Evolutionary conservation across 2,113 vertebrate genomes (phyloP).

Genomic region (Ammodytes dubius): DNA sequence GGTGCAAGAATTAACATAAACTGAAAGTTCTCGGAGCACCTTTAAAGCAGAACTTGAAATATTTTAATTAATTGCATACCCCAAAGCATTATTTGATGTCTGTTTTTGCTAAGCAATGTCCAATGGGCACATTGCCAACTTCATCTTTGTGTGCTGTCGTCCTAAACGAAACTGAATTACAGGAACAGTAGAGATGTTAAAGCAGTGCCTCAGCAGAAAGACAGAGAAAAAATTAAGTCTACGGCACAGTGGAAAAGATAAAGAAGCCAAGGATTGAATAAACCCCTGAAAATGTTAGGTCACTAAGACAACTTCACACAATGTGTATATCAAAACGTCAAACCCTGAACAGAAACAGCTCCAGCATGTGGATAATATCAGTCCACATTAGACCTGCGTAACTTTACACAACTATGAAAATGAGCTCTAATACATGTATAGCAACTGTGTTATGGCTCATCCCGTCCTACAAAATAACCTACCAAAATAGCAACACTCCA

Average conservation of each 20-base stretch:
- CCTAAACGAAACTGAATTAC: slow-evolving; percentile 68
- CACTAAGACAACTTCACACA: not conserved
- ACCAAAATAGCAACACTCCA: slow-evolving; percentile 65
- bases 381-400: slow-evolving; percentile 18
- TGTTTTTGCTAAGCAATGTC: slow-evolving; percentile 57
- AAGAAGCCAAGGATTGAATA: slow-evolving; percentile 18
- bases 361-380: not conserved
- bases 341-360: slow-evolving; percentile 27
- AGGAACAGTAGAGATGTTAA: slow-evolving; percentile 47
- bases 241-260: slow-evolving; percentile 22
- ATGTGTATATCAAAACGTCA: slow-evolving; percentile 27
- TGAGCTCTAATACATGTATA: slow-evolving; percentile 41
- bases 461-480: slow-evolving; percentile 59
- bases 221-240: slow-evolving; percentile 18
- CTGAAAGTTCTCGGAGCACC: no score
- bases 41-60: slow-evolving; percentile 42
- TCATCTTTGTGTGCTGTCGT: slow-evolving; percentile 58
- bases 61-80: slow-evolving; percentile 50
- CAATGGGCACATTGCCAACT: slow-evolving; percentile 61
- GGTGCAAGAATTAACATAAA: no score
- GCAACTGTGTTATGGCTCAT: slow-evolving; percentile 49
- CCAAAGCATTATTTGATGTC: slow-evolving; percentile 43
- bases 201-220: slow-evolving; percentile 52
- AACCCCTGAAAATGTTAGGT: slow-evolving; percentile 28
- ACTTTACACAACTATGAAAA: slow-evolving; percentile 45